Evolutionary conservation across 2,888 invertebrate genomes (phyloP).

Genomic region (Phyllotreta cruciferae): DNA sequence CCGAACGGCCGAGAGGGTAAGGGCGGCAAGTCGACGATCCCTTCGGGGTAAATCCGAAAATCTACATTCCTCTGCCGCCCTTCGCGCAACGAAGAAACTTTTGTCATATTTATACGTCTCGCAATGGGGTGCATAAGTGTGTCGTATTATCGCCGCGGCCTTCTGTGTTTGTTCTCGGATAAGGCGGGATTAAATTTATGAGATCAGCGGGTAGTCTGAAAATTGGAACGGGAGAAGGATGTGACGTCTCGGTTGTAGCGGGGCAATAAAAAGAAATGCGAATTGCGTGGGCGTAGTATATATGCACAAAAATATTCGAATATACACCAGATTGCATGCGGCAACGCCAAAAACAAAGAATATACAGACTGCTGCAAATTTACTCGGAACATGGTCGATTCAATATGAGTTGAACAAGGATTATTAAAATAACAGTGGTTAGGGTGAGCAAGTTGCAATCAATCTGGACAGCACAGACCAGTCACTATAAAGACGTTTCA

Average conservation of each 20-base stretch:
- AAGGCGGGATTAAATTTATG: constrained; percentile 39
- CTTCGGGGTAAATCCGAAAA: constrained; percentile 27
- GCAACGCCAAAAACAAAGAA: too few relatives aligned
- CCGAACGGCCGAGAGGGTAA: too few relatives aligned
- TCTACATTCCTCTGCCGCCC: constrained; percentile 29
- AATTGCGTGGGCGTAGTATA: not conserved
- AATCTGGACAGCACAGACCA: too few relatives aligned
- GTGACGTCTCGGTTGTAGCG: constrained; percentile 18
- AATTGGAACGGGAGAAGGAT: constrained; percentile 24
- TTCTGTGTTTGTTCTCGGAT: constrained; percentile 38
- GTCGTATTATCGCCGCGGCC: constrained; percentile 37
- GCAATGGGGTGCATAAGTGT: constrained; percentile 38
- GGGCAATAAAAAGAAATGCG: constrained; percentile 22
- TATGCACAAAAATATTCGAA: too few relatives aligned
- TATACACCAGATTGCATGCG: too few relatives aligned
- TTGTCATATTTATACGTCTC: constrained; percentile 38
- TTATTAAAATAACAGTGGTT: too few relatives aligned
- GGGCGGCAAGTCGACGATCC: not conserved
- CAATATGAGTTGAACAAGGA: too few relatives aligned
- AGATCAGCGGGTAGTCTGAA: constrained; percentile 32
- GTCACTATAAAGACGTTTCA: too few relatives aligned
- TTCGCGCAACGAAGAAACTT: constrained; percentile 18
- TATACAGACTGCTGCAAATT: too few relatives aligned
- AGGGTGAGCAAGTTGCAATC: too few relatives aligned
- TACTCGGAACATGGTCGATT: too few relatives aligned